Evolutionary conservation across 1,140 invertebrate species (phyloP).

Genomic region (Aphaenogaster ashmeadi): DNA sequence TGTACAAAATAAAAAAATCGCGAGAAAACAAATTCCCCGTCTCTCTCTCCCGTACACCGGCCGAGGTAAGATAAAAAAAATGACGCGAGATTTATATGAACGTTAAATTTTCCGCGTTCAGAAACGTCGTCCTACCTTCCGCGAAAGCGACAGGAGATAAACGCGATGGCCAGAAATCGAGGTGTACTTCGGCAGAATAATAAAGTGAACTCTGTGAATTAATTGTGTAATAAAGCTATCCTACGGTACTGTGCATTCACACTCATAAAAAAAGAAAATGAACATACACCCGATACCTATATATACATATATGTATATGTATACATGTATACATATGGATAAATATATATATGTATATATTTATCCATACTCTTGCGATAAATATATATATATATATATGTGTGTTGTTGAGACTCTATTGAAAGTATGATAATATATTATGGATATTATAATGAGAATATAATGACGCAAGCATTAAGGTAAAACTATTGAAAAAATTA

Average conservation of each 20-base stretch:
- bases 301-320: slow-evolving; percentile 82
- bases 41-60: neutral
- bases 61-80: slow-evolving; percentile 23
- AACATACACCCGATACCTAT: slow-evolving; percentile 84
- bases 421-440: slow-evolving; percentile 87
- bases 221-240: slow-evolving; percentile 75
- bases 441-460: slow-evolving; percentile 81
- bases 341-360: slow-evolving; percentile 82
- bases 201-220: slow-evolving; percentile 72
- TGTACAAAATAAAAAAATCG: slow-evolving; percentile 15
- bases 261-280: slow-evolving; percentile 73
- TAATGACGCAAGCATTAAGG: slow-evolving; percentile 81
- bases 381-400: slow-evolving; percentile 78
- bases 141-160: slow-evolving; percentile 43
- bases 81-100: neutral
- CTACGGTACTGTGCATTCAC: slow-evolving; percentile 82
- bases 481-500: slow-evolving; percentile 79
- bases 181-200: slow-evolving; percentile 76
- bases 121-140: slow-evolving; percentile 61
- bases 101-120: slow-evolving; percentile 23
- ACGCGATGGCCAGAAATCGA: slow-evolving; percentile 56
- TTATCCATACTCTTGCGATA: slow-evolving; percentile 74
- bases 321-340: slow-evolving; percentile 80
- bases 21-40: neutral
- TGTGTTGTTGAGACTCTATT: slow-evolving; percentile 86